These are phyloP conservation scores for Mizuhopecten yessoensis DNA, from an alignment of 1,140 invertebrate species.

Conservation along the genomic window DNA sequence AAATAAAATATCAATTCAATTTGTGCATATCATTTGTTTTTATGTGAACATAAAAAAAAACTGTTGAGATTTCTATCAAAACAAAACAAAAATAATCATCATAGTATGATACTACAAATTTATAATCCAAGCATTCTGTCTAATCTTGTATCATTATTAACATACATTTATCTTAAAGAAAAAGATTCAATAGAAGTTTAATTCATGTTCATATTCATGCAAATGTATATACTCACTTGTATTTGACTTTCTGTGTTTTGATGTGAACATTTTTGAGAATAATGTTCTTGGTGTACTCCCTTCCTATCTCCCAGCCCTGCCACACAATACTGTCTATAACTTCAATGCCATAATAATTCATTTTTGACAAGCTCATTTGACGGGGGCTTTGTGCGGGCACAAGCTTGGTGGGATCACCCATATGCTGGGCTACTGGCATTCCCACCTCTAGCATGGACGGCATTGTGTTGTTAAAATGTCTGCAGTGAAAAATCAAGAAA, in stretches of 20 bases:
- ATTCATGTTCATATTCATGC: no score
- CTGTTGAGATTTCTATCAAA: no score
- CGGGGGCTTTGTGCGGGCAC: constrained; percentile 49
- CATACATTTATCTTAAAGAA: no score
- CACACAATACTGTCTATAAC: constrained; percentile 77
- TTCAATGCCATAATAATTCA: constrained; percentile 79
- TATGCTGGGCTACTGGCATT: constrained; percentile 61
- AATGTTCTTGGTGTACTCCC: constrained; percentile 82
- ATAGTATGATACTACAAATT: no score
- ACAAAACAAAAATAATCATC: no score
- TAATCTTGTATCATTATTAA: no score
- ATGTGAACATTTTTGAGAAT: constrained; percentile 82
- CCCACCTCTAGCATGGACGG: constrained; percentile 66
- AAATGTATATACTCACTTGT: constrained; percentile 75
- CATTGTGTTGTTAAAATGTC: constrained; percentile 46
- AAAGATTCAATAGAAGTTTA: no score
- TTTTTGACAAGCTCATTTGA: constrained; percentile 52
- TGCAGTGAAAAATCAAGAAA: neutral
- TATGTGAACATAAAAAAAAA: no score
- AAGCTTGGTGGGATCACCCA: constrained; percentile 59
- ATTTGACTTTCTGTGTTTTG: constrained; percentile 81
- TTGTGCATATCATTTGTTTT: no score
- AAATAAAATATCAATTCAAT: no score
- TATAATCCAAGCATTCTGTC: no score
- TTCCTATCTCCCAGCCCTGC: constrained; percentile 82